These are phyloP conservation scores for Margarornis squamiger DNA, from an alignment of 2,797 vertebrate species.

Conservation along the genomic window DNA sequence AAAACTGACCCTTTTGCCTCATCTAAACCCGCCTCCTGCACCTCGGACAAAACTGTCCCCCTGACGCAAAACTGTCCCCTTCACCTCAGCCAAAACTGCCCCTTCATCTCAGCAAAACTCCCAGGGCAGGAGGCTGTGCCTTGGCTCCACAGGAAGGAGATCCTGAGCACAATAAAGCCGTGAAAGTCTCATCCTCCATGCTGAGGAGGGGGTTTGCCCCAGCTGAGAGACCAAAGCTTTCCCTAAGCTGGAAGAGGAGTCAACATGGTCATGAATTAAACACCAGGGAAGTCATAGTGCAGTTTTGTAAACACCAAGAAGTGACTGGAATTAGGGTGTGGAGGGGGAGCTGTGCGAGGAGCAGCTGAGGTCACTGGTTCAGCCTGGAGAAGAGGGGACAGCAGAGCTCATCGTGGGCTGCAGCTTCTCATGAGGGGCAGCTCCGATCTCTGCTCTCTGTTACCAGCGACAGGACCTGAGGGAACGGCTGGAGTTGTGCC, in stretches of 20 bases:
- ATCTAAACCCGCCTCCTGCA: background rate
- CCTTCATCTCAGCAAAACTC: background rate
- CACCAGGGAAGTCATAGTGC: background rate
- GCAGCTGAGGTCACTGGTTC: background rate
- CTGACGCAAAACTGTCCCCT: background rate
- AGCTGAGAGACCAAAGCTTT: fast-evolving
- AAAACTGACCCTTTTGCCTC: background rate
- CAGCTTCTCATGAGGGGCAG: background rate
- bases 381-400: background rate
- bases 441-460: background rate
- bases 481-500: background rate
- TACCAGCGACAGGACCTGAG: background rate
- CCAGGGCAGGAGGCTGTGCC: background rate
- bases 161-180: background rate
- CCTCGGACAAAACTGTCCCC: background rate
- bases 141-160: background rate
- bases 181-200: fast-evolving
- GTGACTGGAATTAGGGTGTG: background rate
- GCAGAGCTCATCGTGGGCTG: background rate
- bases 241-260: background rate
- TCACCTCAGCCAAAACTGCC: background rate
- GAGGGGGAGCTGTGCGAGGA: fast-evolving
- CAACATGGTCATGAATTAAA: background rate
- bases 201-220: fast-evolving
- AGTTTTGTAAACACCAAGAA: background rate